Evolutionary conservation across 1,140 invertebrate genomes (phyloP).

Genomic region (Pseudachorutes palmiensis): DNA sequence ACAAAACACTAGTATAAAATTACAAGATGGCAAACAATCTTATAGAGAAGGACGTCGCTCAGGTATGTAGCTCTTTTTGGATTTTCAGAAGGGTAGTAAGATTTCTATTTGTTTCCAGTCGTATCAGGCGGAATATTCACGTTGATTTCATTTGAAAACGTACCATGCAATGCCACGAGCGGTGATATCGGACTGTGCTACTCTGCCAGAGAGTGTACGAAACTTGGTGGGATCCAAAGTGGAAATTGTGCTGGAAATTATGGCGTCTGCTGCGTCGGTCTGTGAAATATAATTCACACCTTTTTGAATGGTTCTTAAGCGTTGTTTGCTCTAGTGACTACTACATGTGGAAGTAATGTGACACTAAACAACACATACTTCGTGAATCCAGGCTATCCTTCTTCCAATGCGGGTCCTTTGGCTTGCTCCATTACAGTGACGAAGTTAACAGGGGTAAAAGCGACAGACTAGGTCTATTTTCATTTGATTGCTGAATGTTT

Average conservation of each 20-base stretch:
- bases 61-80: no score
- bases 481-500: no score
- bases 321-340: constrained; percentile 53
- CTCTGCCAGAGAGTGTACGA: constrained; percentile 30
- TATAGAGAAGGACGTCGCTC: no score
- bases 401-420: constrained; percentile 52
- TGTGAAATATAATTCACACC: constrained; percentile 2
- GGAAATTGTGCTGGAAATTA: constrained; percentile 37
- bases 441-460: constrained; percentile 53
- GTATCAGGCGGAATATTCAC: constrained; percentile 35
- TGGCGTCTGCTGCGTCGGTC: constrained; percentile 35
- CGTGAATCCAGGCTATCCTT: constrained; percentile 70
- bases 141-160: constrained; percentile 37
- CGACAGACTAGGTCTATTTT: no score
- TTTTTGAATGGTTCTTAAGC: constrained; percentile 31
- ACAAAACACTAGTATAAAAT: no score
- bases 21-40: no score
- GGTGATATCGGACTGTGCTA: constrained; percentile 33
- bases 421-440: constrained; percentile 57
- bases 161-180: constrained; percentile 27
- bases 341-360: constrained; percentile 64
- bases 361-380: constrained; percentile 77
- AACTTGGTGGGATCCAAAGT: constrained; percentile 17
- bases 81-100: no score
- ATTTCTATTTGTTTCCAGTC: no score